phyloP scores from a whole-genome alignment of 2,888 invertebrate species.

The Oligia latruncula region DNA sequence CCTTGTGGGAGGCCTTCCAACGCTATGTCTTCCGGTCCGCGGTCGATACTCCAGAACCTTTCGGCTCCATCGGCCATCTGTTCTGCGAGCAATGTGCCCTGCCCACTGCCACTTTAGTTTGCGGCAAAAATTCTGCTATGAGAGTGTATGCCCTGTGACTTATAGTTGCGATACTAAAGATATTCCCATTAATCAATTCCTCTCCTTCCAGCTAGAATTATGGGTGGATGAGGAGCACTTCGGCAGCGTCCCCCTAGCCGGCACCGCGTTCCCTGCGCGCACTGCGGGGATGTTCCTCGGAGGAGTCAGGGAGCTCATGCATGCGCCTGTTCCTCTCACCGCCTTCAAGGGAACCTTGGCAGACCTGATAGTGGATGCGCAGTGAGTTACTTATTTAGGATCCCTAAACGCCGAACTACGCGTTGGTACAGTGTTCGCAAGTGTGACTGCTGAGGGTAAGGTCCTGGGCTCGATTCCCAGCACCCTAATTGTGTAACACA shows the following conservation, averaged over 20 bases:
- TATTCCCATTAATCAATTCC: background rate
- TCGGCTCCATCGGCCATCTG: too few species aligned
- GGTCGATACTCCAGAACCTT: too few species aligned
- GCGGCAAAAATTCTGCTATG: background rate
- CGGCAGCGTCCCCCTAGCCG: conserved; percentile 88
- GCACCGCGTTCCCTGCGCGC: conserved; percentile 85
- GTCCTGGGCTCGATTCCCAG: background rate
- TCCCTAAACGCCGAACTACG: background rate
- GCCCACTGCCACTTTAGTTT: too few species aligned
- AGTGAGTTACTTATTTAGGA: conserved; percentile 90
- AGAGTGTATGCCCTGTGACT: too few species aligned
- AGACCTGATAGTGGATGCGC: conserved; percentile 95
- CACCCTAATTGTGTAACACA: too few species aligned
- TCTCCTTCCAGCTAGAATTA: conserved; percentile 89
- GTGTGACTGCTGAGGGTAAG: background rate
- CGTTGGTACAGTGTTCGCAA: background rate
- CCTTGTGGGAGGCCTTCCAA: too few species aligned
- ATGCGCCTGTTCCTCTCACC: conserved; percentile 77
- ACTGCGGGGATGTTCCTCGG: conserved; percentile 94
- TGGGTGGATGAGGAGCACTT: conserved; percentile 94
- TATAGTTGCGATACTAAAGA: background rate
- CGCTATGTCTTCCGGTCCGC: too few species aligned
- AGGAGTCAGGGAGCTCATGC: conserved; percentile 91
- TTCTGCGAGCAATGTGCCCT: too few species aligned
- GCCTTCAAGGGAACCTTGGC: conserved; percentile 95